These are phyloP conservation scores for Ditula angustiorana DNA, from an alignment of 2,888 invertebrate species.

Conservation along the genomic window DNA sequence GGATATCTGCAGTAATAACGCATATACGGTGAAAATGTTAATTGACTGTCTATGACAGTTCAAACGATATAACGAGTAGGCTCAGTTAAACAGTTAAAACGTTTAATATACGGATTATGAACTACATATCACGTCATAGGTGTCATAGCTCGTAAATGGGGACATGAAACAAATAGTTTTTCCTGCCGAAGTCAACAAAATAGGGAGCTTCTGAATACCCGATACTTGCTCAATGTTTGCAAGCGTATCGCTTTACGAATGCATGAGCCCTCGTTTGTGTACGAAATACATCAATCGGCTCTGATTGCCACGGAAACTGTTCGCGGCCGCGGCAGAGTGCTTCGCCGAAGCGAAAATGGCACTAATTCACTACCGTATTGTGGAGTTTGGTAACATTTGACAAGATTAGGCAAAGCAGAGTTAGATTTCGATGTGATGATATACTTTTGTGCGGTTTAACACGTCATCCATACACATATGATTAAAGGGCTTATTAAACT, in stretches of 20 bases:
- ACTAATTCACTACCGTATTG: conserved; percentile 14
- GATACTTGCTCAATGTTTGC: conserved; percentile 28
- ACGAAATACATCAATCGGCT: conserved; percentile 34
- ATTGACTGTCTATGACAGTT: too few species aligned
- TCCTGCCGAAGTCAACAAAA: background rate
- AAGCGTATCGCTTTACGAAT: conserved; percentile 30
- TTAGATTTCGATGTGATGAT: background rate
- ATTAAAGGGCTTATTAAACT: too few species aligned
- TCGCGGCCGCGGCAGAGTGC: conserved; percentile 5
- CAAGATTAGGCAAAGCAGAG: background rate
- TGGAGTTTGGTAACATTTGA: background rate
- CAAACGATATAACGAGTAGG: too few species aligned
- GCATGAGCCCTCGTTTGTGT: conserved; percentile 32
- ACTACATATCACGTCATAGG: background rate
- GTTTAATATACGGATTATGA: background rate
- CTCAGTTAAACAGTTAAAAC: too few species aligned
- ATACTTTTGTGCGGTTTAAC: too few species aligned
- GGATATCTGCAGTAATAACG: too few species aligned
- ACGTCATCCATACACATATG: too few species aligned
- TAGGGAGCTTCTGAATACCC: conserved; percentile 13
- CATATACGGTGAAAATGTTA: too few species aligned
- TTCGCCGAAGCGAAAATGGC: conserved; percentile 8
- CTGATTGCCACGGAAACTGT: conserved; percentile 26
- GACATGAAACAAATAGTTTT: background rate
- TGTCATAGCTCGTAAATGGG: background rate